These are phyloP conservation scores for Aphelenchoides besseyi DNA, from an alignment of 1,140 invertebrate genomes.

Conservation along the genomic window DNA sequence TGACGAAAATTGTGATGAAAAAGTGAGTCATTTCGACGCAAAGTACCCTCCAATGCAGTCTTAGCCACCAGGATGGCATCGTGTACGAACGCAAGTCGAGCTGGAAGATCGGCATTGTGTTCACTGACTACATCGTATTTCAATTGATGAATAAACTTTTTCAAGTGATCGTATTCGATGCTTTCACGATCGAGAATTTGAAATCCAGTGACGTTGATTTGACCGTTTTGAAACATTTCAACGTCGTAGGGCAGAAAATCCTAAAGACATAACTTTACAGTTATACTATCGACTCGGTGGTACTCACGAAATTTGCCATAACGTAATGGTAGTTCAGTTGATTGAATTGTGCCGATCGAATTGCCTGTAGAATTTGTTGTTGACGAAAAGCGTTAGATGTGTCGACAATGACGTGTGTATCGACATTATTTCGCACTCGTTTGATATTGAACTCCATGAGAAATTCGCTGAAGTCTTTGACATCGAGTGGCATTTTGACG, in stretches of 20 bases:
- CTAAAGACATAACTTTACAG: constrained; percentile 33
- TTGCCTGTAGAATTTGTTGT: constrained; percentile 56
- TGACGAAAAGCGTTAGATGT: constrained; percentile 45
- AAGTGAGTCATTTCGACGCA: constrained; percentile 56
- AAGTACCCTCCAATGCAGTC: constrained; percentile 50
- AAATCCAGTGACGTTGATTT: constrained; percentile 65
- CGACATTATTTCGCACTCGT: neutral
- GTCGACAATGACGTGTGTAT: constrained; percentile 43
- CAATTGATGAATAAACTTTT: constrained; percentile 31
- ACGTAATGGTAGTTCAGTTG: constrained; percentile 61
- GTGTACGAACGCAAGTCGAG: constrained; percentile 57
- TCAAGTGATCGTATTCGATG: constrained; percentile 22
- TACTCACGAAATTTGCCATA: constrained; percentile 51
- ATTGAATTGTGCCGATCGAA: constrained; percentile 60
- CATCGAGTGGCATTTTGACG: constrained; percentile 49
- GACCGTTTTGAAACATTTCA: constrained; percentile 63
- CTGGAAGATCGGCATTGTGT: constrained; percentile 37
- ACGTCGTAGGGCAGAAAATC: constrained; percentile 63
- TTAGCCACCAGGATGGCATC: constrained; percentile 59
- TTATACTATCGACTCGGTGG: neutral
- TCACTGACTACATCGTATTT: constrained; percentile 18
- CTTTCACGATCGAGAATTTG: constrained; percentile 46
- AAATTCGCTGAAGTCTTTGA: constrained; percentile 55
- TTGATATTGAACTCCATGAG: constrained; percentile 47
- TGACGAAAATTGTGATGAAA: constrained; percentile 61